Evolutionary conservation across 2,797 vertebrate species (phyloP).

Genomic region (Miichthys miiuy): DNA sequence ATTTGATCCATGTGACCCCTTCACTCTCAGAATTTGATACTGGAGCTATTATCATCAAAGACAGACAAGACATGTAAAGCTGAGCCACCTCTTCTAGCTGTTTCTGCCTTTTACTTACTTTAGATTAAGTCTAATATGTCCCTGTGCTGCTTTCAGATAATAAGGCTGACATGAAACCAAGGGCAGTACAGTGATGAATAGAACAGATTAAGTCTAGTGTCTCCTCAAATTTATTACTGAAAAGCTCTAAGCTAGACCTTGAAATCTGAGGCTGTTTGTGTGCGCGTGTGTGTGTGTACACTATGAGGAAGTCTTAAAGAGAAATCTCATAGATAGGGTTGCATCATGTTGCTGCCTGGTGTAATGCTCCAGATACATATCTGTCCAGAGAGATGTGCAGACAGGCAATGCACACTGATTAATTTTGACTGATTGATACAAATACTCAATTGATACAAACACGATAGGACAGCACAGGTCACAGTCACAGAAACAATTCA

Average conservation of each 20-base stretch:
- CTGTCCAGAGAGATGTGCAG: neutral
- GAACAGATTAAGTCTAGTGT: slow-evolving; percentile 29
- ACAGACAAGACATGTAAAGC: neutral
- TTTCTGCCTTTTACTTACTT: slow-evolving; percentile 17
- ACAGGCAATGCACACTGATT: slow-evolving; percentile 26
- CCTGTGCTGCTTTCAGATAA: slow-evolving; percentile 23
- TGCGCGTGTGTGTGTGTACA: slow-evolving; percentile 1
- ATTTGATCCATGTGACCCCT: neutral
- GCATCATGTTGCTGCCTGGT: neutral
- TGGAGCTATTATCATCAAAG: slow-evolving; percentile 5
- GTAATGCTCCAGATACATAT: slow-evolving; percentile 19
- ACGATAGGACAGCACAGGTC: neutral
- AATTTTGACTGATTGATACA: slow-evolving; percentile 17
- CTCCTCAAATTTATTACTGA: slow-evolving; percentile 31
- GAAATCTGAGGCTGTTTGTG: slow-evolving; percentile 10
- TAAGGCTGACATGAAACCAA: slow-evolving; percentile 9
- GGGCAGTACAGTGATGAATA: slow-evolving; percentile 27
- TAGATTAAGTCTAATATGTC: neutral
- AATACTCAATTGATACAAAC: neutral
- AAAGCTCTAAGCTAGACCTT: slow-evolving; percentile 23
- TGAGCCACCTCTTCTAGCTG: neutral
- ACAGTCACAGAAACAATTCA: slow-evolving; percentile 1
- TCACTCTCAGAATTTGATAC: neutral
- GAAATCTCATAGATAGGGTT: slow-evolving; percentile 20
- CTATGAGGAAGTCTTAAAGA: no score